Conservation (phyloP, 2,113 vertebrate genomes). For the Galeopterus variegatus region DNA sequence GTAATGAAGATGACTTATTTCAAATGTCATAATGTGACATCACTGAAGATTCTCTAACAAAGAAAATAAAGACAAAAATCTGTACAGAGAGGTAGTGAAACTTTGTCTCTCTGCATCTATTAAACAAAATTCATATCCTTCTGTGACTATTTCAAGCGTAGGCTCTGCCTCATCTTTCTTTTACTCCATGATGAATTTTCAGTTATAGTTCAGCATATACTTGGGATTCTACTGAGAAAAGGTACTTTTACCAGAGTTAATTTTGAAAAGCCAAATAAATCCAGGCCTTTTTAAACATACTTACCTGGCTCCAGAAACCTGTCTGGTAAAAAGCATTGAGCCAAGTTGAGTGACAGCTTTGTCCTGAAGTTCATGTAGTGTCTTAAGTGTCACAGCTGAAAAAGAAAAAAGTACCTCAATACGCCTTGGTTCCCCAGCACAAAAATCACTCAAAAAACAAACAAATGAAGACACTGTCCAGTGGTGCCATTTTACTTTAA, state of each 20-base stretch:
- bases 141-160: neutral
- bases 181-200: neutral
- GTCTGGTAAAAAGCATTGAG: slow-evolving; percentile 99
- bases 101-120: neutral
- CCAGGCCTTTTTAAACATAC: slow-evolving; percentile 60
- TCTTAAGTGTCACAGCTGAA: slow-evolving; percentile 95
- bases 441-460: slow-evolving; percentile 27
- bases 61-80: slow-evolving; percentile 18
- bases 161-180: neutral
- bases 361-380: slow-evolving; percentile 88
- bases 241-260: slow-evolving; percentile 20
- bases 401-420: slow-evolving; percentile 44
- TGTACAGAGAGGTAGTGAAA: neutral
- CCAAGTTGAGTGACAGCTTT: slow-evolving; percentile 95
- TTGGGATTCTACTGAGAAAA: neutral
- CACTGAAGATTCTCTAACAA: slow-evolving; percentile 43
- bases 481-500: slow-evolving; percentile 5
- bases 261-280: slow-evolving; percentile 24
- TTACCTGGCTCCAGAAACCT: slow-evolving; percentile 98
- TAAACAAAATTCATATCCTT: neutral
- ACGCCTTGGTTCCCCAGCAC: slow-evolving; percentile 20
- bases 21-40: neutral
- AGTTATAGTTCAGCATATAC: neutral
- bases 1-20: slow-evolving; percentile 48
- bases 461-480: neutral